These are phyloP conservation scores for Epirrhoe tristata DNA, from an alignment of 2,888 invertebrate genomes.

Conservation along the genomic window DNA sequence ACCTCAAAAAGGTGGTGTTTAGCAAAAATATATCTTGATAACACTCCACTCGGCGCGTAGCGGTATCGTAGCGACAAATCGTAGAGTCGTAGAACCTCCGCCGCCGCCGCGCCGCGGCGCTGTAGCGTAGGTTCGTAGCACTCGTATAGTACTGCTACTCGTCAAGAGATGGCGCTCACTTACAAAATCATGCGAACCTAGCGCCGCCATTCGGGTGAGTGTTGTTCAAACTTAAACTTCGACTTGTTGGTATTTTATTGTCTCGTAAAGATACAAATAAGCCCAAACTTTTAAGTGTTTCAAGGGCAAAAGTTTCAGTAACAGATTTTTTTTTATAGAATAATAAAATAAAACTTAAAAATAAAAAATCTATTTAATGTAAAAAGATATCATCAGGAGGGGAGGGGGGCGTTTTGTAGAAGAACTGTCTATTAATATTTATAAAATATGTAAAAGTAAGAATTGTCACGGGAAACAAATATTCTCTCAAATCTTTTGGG, in stretches of 20 bases:
- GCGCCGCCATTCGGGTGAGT: slow-evolving; percentile 29
- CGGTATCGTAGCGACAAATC: slow-evolving; percentile 24
- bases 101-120: slow-evolving; percentile 30
- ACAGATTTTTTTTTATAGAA: too few relatives aligned
- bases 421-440: too few relatives aligned
- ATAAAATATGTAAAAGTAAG: too few relatives aligned
- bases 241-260: neutral
- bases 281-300: neutral
- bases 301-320: neutral
- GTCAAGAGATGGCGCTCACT: slow-evolving; percentile 47
- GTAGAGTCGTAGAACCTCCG: slow-evolving; percentile 34
- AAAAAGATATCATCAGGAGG: too few relatives aligned
- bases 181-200: neutral
- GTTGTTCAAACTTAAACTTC: slow-evolving; percentile 17
- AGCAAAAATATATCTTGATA: neutral
- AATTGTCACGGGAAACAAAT: too few relatives aligned
- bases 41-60: slow-evolving; percentile 24
- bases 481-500: too few relatives aligned
- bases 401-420: too few relatives aligned
- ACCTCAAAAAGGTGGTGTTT: too few relatives aligned
- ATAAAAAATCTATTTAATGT: too few relatives aligned
- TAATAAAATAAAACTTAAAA: too few relatives aligned
- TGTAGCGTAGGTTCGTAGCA: slow-evolving; percentile 32
- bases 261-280: neutral
- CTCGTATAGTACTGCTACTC: slow-evolving; percentile 44